Conservation (phyloP, 2,888 invertebrate genomes). For the Eupithecia exiguata region DNA sequence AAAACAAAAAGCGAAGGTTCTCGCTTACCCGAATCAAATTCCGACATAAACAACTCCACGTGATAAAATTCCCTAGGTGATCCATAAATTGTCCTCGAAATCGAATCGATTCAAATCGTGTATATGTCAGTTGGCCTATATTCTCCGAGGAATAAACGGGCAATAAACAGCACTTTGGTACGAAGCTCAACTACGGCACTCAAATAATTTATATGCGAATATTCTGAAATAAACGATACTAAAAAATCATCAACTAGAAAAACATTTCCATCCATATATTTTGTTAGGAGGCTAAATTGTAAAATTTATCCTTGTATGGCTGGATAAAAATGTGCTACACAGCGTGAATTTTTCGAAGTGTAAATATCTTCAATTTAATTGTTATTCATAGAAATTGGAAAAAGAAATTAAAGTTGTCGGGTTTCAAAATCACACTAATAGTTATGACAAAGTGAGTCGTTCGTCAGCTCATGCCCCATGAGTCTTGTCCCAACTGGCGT, state of each 20-base stretch:
- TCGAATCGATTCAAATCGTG: neutral
- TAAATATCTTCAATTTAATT: neutral
- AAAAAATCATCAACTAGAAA: neutral
- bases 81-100: neutral
- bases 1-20: neutral
- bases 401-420: too few relatives aligned
- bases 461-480: too few relatives aligned
- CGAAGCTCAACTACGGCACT: neutral
- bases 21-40: conserved; percentile 4
- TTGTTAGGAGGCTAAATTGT: neutral
- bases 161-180: neutral
- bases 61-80: conserved; percentile 12
- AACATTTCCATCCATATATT: neutral
- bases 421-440: neutral
- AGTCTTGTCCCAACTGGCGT: too few relatives aligned
- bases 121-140: neutral
- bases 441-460: neutral
- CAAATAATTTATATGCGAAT: neutral
- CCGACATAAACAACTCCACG: conserved; percentile 1
- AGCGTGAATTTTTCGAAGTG: neutral
- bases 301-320: neutral
- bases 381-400: neutral
- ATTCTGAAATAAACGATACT: neutral
- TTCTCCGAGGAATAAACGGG: neutral
- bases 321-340: neutral